phyloP scores from a whole-genome alignment of 2,888 invertebrate genomes.

The Erannis defoliaria region DNA sequence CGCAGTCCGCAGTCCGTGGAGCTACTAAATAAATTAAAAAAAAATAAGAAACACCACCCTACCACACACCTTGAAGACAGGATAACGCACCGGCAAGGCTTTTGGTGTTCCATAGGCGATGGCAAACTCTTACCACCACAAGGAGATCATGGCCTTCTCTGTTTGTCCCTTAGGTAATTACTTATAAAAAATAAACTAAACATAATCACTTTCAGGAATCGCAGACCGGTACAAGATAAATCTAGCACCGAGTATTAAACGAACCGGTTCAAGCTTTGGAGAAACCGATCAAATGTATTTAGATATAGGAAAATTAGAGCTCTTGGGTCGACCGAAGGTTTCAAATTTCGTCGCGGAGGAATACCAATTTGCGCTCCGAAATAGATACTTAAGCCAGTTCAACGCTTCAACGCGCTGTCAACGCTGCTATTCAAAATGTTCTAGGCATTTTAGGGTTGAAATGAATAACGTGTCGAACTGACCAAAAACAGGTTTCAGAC shows the following conservation, averaged over 20 bases:
- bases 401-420: conserved; percentile 1
- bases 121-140: not conserved
- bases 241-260: not conserved
- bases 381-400: conserved; percentile 13
- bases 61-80: no score
- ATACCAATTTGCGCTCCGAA: conserved; percentile 42
- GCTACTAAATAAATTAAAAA: no score
- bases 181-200: no score
- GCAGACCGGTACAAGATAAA: not conserved
- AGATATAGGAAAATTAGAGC: conserved; percentile 21
- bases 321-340: conserved; percentile 8
- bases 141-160: no score
- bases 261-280: not conserved
- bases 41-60: no score
- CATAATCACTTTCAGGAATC: not conserved
- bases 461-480: not conserved
- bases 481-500: not conserved
- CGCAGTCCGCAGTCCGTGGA: no score
- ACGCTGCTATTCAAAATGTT: conserved; percentile 8
- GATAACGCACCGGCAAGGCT: no score
- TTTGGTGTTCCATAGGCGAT: no score
- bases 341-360: conserved; percentile 30
- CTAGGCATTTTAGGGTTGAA: not conserved
- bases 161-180: no score
- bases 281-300: conserved; percentile 34